Base-by-base conservation (phyloP, 2,888 invertebrate species). In the Ichneumoninae sp. region DNA sequence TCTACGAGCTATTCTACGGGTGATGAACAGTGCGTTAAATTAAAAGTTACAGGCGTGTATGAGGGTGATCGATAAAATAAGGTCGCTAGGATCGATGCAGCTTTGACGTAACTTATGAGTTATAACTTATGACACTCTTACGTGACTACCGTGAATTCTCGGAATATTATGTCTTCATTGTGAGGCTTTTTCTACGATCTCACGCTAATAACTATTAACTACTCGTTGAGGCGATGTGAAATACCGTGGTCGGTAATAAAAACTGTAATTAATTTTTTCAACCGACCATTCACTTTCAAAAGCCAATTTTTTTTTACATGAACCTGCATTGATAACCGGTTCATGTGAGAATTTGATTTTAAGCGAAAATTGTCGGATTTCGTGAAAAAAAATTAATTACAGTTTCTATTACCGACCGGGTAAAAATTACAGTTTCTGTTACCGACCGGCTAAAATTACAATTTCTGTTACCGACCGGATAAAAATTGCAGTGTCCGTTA, bases 1-100 rank as follows among this genome's bases (percentile, higher is more conserved):
- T 79, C 85, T 85, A 85, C 75, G 47, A 82, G 71, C 65, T 70
- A 66, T 13, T 44, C 26, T 71, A 75, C 33, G 54, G 40, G 40
- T 57, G 70, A 40, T 13, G 26, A 65, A 68, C 16, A 8, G 4
- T 26, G 8, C 44, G 16, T 47, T 47, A 30, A 63, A 63, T 74
- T 3, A 75, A 47, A 47, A 47, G 66, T 57, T 60, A 22, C 40
- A 40, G 30, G 19, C 26, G 13, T 7, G 66, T 22, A 8, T 5
- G 73, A 1, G 30, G 30, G 47, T 66, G n/a, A 40, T 16, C 50
- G 33, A 47, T 52, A 76, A 36, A 16, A 77, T 26, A 30, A 44
- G 5, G 26, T 26, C 10, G 22, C 1, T 13, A 26, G 13, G 26
- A 22, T 57, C 13, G 22, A 57, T 22, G 22, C 8, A 26, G 30